Evolutionary conservation across 2,888 invertebrate genomes (phyloP).

Genomic region (Temnothorax unifasciatus): DNA sequence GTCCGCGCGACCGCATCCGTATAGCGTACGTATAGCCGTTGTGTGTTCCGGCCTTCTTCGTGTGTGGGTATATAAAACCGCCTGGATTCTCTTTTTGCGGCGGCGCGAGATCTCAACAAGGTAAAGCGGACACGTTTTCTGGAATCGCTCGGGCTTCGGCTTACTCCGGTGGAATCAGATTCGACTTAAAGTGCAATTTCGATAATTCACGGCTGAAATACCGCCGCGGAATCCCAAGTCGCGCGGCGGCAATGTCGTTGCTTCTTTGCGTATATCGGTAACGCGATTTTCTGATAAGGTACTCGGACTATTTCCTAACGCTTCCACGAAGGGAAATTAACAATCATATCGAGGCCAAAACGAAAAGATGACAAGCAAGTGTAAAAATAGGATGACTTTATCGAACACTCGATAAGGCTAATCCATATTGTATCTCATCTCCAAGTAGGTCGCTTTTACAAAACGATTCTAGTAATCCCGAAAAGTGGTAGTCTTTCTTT

Average conservation of each 20-base stretch:
- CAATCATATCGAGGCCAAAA: not conserved
- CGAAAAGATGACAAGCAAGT: not conserved
- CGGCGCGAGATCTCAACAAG: slow-evolving; percentile 71
- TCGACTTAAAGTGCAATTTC: slow-evolving; percentile 71
- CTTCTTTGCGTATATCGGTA: slow-evolving; percentile 15
- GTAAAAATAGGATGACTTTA: slow-evolving; percentile 37
- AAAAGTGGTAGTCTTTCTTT: slow-evolving; percentile 1
- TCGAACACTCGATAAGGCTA: slow-evolving; percentile 27
- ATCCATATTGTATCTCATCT: slow-evolving; percentile 31
- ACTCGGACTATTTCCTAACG: not conserved
- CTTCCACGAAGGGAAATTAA: not conserved
- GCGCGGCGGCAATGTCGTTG: slow-evolving; percentile 15
- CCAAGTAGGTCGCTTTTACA: slow-evolving; percentile 38
- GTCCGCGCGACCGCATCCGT: slow-evolving; percentile 27
- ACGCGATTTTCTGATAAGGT: slow-evolving; percentile 40
- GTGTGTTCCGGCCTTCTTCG: slow-evolving; percentile 64
- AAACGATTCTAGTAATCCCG: slow-evolving; percentile 22
- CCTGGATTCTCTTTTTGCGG: slow-evolving; percentile 74
- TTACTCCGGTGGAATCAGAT: slow-evolving; percentile 67
- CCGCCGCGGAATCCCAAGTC: slow-evolving; percentile 48
- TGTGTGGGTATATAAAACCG: slow-evolving; percentile 76
- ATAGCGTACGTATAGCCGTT: slow-evolving; percentile 45
- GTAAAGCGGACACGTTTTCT: slow-evolving; percentile 65
- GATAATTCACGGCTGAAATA: slow-evolving; percentile 56
- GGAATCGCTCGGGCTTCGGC: slow-evolving; percentile 59